Base-by-base conservation (phyloP, 2,113 vertebrate genomes). In the Alligator sinensis region DNA sequence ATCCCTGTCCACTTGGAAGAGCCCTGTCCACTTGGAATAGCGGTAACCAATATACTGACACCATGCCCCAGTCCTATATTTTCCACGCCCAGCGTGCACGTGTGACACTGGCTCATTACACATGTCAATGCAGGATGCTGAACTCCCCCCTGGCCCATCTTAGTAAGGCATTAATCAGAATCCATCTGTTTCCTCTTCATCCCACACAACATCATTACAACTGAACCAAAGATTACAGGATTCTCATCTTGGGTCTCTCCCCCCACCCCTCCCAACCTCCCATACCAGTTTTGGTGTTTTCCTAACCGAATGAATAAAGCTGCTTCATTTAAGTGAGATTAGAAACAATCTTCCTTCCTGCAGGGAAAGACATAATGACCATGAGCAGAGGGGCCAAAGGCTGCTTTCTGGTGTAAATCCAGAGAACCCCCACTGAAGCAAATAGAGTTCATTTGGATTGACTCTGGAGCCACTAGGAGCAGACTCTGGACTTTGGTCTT, bases 131-230 rank as follows among this genome's bases (percentile, higher is more conserved):
- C 95, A 88, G 93, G 96, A 94, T 97, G 96, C 87, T 91, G 90
- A 96, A 96, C 90, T 95, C 95, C 97, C 96, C 93, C 95, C 95
- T 97, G 95, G 59, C 60, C 84, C 70, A 82, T 87, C 89, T 95
- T 84, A 90, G 97, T 95, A 94, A 96, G 97, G 97, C 98, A 98
- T 98, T 98, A 98, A 98, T 98, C 98, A 98, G 98, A 97, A 98
- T 98, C 98, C 98, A 98, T 98, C 98, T 98, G 98, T 97, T 98
- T 95, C 97, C 96, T 96, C 95, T 97, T 97, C 95, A 97, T 97
- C 93, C 97, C 91, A 95, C 96, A 98, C 97, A 96, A 97, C 98
- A 98, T 98, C 97, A 98, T 98, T 98, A 98, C 97, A 96, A 96
- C 96, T 98, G 97, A 98, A 97, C 95, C 94, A 94, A 97, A 97